phyloP scores from a whole-genome alignment of 92 coral and sea anemone genomes.

The Heteractis magnifica region DNA sequence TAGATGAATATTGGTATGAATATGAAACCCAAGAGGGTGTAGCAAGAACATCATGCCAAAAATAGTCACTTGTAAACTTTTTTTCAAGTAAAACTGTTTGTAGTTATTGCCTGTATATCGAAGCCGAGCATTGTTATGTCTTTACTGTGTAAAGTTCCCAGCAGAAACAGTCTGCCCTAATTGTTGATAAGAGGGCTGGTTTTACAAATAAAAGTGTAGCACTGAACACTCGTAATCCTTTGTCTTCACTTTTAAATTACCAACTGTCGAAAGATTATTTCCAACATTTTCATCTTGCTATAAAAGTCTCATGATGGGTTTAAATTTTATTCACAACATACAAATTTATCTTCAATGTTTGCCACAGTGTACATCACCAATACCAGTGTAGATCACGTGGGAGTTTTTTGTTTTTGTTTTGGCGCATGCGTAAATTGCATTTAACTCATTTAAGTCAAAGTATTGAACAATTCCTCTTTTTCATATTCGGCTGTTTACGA shows the following conservation, averaged over 20 bases:
- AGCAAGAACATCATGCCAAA: neutral
- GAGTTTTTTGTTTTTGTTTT: too few relatives aligned
- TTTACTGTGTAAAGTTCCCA: conserved; percentile 25
- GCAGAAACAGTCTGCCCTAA: conserved; percentile 25
- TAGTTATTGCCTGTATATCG: neutral
- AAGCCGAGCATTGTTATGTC: conserved; percentile 8
- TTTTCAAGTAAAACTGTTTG: conserved; percentile 1
- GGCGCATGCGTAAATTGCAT: too few relatives aligned
- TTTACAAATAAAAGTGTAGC: conserved; percentile 21
- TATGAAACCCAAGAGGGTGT: too few relatives aligned
- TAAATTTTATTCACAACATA: too few relatives aligned
- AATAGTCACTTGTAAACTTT: conserved; percentile 8
- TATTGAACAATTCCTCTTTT: neutral
- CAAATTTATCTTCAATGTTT: too few relatives aligned
- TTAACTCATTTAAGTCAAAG: too few relatives aligned
- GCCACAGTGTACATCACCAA: too few relatives aligned
- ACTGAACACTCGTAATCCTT: neutral
- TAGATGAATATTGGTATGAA: too few relatives aligned
- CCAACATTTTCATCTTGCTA: too few relatives aligned
- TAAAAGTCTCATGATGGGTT: too few relatives aligned
- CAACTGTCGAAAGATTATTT: neutral
- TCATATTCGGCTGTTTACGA: neutral
- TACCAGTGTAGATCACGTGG: too few relatives aligned
- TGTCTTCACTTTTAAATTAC: neutral
- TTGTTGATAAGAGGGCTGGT: conserved; percentile 21